A percentile compares a stretch with the other conserved stretches of the same genome.
Conservation (phyloP, 2,888 invertebrate genomes). For the Nomada fucata region DNA sequence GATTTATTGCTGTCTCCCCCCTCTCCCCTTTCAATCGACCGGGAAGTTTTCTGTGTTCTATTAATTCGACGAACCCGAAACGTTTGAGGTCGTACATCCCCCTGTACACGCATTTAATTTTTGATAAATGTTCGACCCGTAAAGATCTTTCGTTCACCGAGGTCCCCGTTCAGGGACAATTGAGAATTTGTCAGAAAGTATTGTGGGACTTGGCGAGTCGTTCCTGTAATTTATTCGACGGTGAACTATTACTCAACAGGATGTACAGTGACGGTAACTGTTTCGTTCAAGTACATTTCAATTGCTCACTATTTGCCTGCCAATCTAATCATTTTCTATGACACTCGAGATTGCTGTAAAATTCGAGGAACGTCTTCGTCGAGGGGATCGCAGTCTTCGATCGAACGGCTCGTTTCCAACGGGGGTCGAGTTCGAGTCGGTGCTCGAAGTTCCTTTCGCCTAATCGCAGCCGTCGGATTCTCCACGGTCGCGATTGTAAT, state of each 20-base stretch:
- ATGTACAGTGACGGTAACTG: too few species aligned
- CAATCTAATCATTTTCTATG: too few species aligned
- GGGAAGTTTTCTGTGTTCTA: background rate
- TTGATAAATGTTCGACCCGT: too few species aligned
- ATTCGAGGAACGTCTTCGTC: background rate
- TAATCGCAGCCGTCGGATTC: constrained; percentile 10
- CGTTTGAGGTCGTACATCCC: background rate
- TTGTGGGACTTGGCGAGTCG: too few species aligned
- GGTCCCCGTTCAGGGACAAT: too few species aligned
- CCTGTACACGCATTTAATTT: too few species aligned
- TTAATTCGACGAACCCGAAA: background rate
- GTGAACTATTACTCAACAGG: too few species aligned
- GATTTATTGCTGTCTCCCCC: background rate
- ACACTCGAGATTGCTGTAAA: background rate
- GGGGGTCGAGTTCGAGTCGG: background rate
- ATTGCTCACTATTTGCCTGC: too few species aligned
- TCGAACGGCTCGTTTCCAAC: background rate
- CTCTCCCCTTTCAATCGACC: background rate
- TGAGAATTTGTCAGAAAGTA: too few species aligned
- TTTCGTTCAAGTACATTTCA: too few species aligned
- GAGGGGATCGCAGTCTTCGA: background rate
- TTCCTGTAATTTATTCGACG: too few species aligned
- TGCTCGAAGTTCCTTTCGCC: constrained; percentile 1
- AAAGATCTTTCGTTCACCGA: too few species aligned
- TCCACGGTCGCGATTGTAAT: constrained; percentile 28